These are phyloP conservation scores for Esperia sulphurella DNA, from an alignment of 2,888 invertebrate genomes.

Conservation along the genomic window DNA sequence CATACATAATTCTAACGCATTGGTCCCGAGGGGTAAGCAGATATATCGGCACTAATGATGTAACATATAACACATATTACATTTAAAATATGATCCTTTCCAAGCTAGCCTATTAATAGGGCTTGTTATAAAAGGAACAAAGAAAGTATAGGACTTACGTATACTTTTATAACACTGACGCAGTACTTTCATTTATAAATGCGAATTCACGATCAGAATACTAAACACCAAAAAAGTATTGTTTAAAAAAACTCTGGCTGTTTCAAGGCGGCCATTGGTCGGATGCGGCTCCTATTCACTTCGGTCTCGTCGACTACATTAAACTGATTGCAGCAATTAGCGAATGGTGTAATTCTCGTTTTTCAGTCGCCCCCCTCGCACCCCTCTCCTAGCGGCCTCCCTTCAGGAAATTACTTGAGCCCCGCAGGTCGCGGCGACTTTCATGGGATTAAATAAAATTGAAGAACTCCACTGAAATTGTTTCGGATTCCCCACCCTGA, in stretches of 20 bases:
- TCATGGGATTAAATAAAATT: slow-evolving; percentile 70
- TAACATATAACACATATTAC: too few species aligned
- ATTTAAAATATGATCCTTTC: too few species aligned
- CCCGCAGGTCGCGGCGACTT: slow-evolving; percentile 64
- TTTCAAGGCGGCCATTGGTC: slow-evolving; percentile 55
- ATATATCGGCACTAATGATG: too few species aligned
- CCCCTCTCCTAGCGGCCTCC: slow-evolving; percentile 21
- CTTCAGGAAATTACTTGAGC: slow-evolving; percentile 70
- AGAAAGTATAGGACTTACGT: too few species aligned
- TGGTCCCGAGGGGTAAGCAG: too few species aligned
- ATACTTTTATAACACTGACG: too few species aligned
- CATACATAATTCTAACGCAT: too few species aligned
- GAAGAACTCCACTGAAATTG: slow-evolving; percentile 68
- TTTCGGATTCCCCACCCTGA: slow-evolving; percentile 62
- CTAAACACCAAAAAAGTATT: background rate
- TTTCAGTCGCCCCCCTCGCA: slow-evolving; percentile 53
- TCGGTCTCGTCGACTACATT: slow-evolving; percentile 73
- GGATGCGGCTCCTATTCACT: slow-evolving; percentile 43
- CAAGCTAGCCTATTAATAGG: too few species aligned
- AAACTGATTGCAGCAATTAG: slow-evolving; percentile 78
- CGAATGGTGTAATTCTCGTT: slow-evolving; percentile 76
- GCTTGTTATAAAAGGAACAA: too few species aligned
- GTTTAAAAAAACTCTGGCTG: slow-evolving; percentile 32
- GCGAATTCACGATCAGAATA: background rate
- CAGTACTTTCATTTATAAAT: background rate